phyloP scores from a whole-genome alignment of 2,113 vertebrate genomes.

The Eptatretus burgeri region DNA sequence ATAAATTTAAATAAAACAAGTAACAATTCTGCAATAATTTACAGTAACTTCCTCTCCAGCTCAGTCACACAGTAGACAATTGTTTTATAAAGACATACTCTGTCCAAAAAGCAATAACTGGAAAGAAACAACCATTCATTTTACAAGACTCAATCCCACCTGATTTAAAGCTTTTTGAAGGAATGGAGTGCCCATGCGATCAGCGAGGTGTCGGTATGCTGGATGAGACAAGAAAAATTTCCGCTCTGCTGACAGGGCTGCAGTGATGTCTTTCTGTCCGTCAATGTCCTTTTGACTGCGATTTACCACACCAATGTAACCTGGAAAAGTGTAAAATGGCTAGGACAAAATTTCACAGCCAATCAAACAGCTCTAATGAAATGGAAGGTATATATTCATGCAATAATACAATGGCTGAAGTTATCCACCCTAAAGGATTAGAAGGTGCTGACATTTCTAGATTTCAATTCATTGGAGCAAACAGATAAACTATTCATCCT shows the following conservation, averaged over 20 bases:
- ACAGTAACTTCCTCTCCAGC: too few species aligned
- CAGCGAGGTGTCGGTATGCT: slow-evolving; percentile 58
- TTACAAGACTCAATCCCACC: slow-evolving; percentile 17
- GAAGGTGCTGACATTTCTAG: too few species aligned
- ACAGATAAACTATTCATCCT: too few species aligned
- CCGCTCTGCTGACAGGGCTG: slow-evolving; percentile 49
- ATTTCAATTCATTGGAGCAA: too few species aligned
- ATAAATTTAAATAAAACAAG: too few species aligned
- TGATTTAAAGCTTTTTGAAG: slow-evolving; percentile 75
- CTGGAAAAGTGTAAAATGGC: slow-evolving; percentile 15
- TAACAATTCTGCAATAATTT: too few species aligned
- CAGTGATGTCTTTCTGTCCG: slow-evolving; percentile 61
- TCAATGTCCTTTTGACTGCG: slow-evolving; percentile 94
- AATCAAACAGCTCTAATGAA: not conserved
- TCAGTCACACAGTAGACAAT: too few species aligned
- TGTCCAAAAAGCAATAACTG: too few species aligned
- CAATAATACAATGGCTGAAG: not conserved
- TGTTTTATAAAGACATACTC: too few species aligned
- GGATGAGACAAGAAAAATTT: slow-evolving; percentile 92
- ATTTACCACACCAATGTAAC: slow-evolving; percentile 82
- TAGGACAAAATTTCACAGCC: too few species aligned
- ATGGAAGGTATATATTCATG: not conserved
- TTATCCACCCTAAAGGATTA: not conserved
- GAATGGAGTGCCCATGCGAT: slow-evolving; percentile 73
- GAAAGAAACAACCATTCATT: too few species aligned